These are phyloP conservation scores for Acronicta leporina DNA, from an alignment of 2,888 invertebrate genomes.

Conservation along the genomic window DNA sequence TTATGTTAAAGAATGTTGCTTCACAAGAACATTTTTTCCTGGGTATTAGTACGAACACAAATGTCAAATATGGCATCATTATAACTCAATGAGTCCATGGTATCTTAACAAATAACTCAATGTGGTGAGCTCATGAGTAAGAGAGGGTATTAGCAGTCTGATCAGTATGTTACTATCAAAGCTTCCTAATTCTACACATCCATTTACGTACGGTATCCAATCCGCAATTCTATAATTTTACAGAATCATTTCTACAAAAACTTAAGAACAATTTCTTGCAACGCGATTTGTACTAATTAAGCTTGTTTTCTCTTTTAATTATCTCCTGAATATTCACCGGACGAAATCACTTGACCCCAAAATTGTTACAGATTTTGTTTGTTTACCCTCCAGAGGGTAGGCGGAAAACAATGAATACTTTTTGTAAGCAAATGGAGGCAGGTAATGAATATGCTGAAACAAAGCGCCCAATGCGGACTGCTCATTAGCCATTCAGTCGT, in stretches of 20 bases:
- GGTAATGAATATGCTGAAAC: conserved; percentile 86
- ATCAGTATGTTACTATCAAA: too few species aligned
- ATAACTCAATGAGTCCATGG: too few species aligned
- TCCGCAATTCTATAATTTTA: conserved; percentile 24
- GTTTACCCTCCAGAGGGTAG: conserved; percentile 73
- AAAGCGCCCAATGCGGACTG: conserved; percentile 76
- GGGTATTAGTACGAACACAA: too few species aligned
- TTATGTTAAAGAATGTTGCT: too few species aligned
- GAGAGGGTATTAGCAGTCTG: too few species aligned
- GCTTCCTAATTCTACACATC: too few species aligned
- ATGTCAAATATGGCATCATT: too few species aligned
- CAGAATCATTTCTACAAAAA: conserved; percentile 45
- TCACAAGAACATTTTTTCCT: too few species aligned
- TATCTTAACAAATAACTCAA: too few species aligned
- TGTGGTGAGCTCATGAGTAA: too few species aligned
- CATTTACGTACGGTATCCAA: too few species aligned
- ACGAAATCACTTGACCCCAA: conserved; percentile 79
- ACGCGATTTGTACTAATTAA: conserved; percentile 69
- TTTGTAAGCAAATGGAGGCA: conserved; percentile 77
- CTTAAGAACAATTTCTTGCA: conserved; percentile 48
- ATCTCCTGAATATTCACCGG: conserved; percentile 71
- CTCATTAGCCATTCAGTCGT: conserved; percentile 84
- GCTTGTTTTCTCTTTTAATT: conserved; percentile 74
- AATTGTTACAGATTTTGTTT: conserved; percentile 82
- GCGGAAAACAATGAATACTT: conserved; percentile 75